Conservation (phyloP, 2,797 vertebrate species). For the Ammospiza maritima region DNA sequence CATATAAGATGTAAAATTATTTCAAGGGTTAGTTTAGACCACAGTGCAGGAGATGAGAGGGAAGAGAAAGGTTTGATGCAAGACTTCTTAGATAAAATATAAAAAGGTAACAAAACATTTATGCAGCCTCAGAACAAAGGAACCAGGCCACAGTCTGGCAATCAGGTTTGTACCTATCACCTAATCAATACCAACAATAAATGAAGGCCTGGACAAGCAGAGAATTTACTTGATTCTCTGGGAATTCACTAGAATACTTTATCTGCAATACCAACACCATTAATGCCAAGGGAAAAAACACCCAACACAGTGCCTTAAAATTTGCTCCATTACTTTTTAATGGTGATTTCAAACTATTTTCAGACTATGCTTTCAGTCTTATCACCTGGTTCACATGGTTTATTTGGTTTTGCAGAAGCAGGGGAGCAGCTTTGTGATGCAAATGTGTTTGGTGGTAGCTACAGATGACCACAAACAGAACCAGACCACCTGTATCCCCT, state of each 20-base stretch:
- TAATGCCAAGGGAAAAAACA: background rate
- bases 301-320: background rate
- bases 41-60: background rate
- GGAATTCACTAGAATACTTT: background rate
- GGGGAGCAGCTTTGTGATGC: background rate
- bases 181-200: background rate
- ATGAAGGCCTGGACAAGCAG: background rate
- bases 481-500: background rate
- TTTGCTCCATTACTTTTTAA: background rate
- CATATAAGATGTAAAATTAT: background rate
- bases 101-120: background rate
- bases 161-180: background rate
- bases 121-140: background rate
- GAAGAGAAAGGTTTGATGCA: background rate
- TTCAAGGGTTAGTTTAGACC: background rate
- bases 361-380: background rate
- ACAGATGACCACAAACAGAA: background rate
- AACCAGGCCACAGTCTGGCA: background rate
- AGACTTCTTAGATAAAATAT: background rate
- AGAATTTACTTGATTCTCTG: background rate
- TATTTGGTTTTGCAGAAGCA: background rate
- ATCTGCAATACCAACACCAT: background rate
- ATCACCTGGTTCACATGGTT: background rate
- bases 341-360: background rate
- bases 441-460: background rate